These are phyloP conservation scores for Dasyurus viverrinus DNA, from an alignment of 2,113 vertebrate species.

Conservation along the genomic window DNA sequence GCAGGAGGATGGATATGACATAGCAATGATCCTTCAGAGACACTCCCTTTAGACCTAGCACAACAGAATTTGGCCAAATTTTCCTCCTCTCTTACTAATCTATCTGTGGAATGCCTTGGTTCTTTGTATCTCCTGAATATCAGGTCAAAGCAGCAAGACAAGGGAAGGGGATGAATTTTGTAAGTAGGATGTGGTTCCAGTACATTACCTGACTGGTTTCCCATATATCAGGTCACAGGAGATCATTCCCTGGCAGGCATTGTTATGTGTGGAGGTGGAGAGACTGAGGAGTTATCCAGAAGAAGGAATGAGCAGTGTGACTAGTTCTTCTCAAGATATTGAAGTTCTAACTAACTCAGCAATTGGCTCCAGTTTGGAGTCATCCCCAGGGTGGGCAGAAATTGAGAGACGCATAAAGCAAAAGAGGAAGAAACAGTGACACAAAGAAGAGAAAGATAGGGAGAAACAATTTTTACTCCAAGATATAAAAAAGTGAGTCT, in stretches of 20 bases:
- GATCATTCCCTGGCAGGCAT: not conserved
- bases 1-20: not conserved
- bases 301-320: not conserved
- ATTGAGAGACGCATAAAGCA: not conserved
- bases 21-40: not conserved
- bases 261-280: not conserved
- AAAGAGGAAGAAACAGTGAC: not conserved
- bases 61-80: not conserved
- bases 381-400: not conserved
- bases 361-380: not conserved
- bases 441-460: too few relatives aligned
- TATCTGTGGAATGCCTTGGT: not conserved
- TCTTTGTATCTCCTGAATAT: not conserved
- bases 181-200: not conserved
- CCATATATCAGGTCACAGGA: not conserved
- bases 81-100: not conserved
- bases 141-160: not conserved
- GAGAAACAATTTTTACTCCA: not conserved
- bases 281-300: not conserved
- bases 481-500: not conserved
- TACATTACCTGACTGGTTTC: not conserved
- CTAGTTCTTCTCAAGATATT: not conserved
- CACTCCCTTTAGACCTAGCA: not conserved
- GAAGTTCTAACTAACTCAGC: not conserved
- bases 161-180: not conserved